Evolutionary conservation across 2,797 vertebrate genomes (phyloP), one percentile per base, ranked within the genome.

Genomic region (Sebastes hopkinsi): DNA sequence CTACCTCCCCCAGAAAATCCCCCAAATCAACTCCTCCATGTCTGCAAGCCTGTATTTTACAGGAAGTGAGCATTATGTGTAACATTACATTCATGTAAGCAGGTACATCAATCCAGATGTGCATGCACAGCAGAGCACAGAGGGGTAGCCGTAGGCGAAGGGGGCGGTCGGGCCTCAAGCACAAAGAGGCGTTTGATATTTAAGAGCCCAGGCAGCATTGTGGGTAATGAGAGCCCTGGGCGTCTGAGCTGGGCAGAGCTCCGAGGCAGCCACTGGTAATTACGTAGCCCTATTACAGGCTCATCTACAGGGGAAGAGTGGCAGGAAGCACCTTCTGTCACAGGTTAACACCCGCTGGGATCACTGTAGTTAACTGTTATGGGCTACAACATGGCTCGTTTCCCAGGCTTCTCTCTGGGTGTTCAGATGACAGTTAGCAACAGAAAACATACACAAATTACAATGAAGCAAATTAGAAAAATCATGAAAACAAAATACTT

Each of bases 171-270:
- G 70, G 88, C 92, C 92, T 88, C 74, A 22, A 87, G 92, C 87
- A 88, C 84, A 88, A 90, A 86, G 86, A 92, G 81, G 29, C 78
- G 86, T 94, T 94, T 94, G 92, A 94, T 94, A 92, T 92, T 90
- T 93, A 87, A 91, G 89, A 91, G 83, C 77, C 84, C 80, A 88
- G 84, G 91, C 86, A 88, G 91, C 83, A 89, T 87, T 89, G 92
- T 77, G 87, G 91, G 92, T 95, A 96, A 95, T 96, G 94, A 94
- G 92, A 92, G 95, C 92, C 90, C 79, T 25, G 83, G 84, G 92
- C 80, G 54, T 81, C 67, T 79, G 88, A 85, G 90, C 54, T 55
- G 81, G 89, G 88, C 85, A 81, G 83, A 69, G 87, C 88, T 92
- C 81, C 38, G 68, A 88, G 90, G 89, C 87, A 94, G 87, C 81